Evolutionary conservation across 2,113 vertebrate genomes (phyloP).

Genomic region (Crotophaga sulcirostris): DNA sequence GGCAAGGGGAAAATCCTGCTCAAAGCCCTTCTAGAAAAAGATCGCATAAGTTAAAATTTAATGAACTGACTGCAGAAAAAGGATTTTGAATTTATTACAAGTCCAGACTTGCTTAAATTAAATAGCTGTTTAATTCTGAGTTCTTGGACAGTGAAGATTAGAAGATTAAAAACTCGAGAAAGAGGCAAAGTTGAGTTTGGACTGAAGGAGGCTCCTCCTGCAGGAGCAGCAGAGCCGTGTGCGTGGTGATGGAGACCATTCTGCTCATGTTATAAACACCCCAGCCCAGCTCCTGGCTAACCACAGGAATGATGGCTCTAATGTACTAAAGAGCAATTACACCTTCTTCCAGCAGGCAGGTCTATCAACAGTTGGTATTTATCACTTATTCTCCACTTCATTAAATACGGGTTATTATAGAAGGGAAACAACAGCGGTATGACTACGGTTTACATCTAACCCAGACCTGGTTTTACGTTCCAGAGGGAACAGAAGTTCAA

Average conservation of each 20-base stretch:
- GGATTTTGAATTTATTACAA: conserved; percentile 11
- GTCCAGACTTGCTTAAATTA: not conserved
- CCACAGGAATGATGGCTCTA: not conserved
- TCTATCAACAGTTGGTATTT: not conserved
- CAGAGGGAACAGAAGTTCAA: not conserved
- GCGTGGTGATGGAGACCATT: not conserved
- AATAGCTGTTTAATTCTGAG: conserved; percentile 4
- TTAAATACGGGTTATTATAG: not conserved
- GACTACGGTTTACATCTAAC: not conserved
- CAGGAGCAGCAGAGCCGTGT: fast-evolving
- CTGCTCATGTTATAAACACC: not conserved
- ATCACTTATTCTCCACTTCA: not conserved
- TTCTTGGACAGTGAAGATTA: not conserved
- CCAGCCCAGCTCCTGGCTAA: not conserved
- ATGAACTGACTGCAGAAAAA: conserved; percentile 34
- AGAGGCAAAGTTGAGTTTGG: not conserved
- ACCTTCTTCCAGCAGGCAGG: not conserved
- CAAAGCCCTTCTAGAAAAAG: not conserved
- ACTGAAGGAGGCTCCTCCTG: not conserved
- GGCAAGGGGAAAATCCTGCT: conserved; percentile 34
- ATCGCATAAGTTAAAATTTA: conserved; percentile 43
- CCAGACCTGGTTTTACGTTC: not conserved
- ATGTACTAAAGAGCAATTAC: not conserved
- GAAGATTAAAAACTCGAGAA: not conserved
- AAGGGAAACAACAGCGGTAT: not conserved